Percentiles rank a stretch among this genome's conserved stretches.
These are phyloP conservation scores for Exephanes ischioxanthus DNA, from an alignment of 2,888 invertebrate species.

Conservation along the genomic window DNA sequence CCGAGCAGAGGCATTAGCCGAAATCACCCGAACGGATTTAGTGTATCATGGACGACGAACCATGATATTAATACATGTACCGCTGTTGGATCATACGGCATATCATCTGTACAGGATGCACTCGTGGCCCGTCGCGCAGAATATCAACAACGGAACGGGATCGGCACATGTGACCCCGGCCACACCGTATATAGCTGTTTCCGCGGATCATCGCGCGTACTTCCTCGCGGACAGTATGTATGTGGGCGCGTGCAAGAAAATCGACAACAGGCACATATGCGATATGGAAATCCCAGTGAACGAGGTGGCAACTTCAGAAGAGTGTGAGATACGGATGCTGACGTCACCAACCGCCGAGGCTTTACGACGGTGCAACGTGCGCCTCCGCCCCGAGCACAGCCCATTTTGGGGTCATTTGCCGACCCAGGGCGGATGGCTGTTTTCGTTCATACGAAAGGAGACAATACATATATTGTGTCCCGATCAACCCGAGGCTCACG, in stretches of 20 bases:
- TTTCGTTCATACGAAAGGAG: neutral
- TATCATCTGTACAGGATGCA: slow-evolving; percentile 14
- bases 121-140: neutral
- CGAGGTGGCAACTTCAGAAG: neutral
- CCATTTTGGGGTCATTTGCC: neutral
- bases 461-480: neutral
- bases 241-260: neutral
- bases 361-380: neutral
- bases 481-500: neutral
- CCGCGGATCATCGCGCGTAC: neutral
- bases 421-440: neutral
- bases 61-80: neutral
- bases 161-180: neutral
- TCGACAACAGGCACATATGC: neutral
- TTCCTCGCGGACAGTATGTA: neutral
- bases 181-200: neutral
- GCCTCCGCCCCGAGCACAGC: neutral
- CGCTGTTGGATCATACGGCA: neutral
- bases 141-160: neutral
- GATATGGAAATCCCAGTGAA: neutral
- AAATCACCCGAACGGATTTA: neutral
- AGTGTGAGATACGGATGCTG: slow-evolving; percentile 14
- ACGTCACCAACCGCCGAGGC: neutral
- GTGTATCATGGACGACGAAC: neutral
- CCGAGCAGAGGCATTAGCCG: neutral